Evolutionary conservation across 2,888 invertebrate species (phyloP).

Genomic region (Pachydiplax longipennis): DNA sequence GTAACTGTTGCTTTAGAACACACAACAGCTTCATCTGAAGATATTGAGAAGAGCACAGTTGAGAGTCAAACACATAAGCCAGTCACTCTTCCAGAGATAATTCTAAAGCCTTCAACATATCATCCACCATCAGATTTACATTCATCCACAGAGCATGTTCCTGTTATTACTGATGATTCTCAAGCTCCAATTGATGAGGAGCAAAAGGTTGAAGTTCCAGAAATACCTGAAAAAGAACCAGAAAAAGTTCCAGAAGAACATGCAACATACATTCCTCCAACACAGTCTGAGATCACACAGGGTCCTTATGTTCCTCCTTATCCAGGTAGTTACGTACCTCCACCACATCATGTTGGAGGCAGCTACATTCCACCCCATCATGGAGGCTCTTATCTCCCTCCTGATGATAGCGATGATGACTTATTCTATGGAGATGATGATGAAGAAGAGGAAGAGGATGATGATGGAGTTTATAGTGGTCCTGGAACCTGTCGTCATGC

Average conservation of each 20-base stretch:
- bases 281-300: neutral
- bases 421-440: constrained; percentile 62
- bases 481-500: constrained; percentile 92
- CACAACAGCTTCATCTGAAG: neutral
- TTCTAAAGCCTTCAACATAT: neutral
- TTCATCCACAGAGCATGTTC: constrained; percentile 8
- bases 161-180: neutral
- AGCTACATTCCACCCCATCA: constrained; percentile 19
- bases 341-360: neutral
- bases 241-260: constrained; percentile 4
- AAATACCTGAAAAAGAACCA: neutral
- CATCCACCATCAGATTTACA: neutral
- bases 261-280: constrained; percentile 17
- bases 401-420: constrained; percentile 46
- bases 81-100: constrained; percentile 4
- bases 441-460: constrained; percentile 76
- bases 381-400: constrained; percentile 48
- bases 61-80: neutral
- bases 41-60: neutral
- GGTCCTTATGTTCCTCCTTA: neutral
- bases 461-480: constrained; percentile 74
- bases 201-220: constrained; percentile 5
- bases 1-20: neutral
- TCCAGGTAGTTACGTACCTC: neutral
- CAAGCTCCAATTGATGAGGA: constrained; percentile 7